Base-by-base conservation (phyloP, 92 coral and sea anemone species). In the Epizoanthus ramosus region DNA sequence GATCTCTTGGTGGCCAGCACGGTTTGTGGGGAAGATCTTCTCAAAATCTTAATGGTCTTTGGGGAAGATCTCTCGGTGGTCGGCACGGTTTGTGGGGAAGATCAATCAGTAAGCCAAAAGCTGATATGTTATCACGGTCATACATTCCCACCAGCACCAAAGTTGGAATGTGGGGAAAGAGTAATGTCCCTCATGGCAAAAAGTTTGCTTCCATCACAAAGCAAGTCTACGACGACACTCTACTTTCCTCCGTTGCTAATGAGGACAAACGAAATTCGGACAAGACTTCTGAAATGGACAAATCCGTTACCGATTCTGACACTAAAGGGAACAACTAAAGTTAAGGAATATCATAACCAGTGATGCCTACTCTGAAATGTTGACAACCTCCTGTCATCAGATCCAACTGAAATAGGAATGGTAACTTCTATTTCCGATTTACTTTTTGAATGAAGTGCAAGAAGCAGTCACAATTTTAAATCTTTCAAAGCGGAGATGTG, bases 21-120 rank as follows among this genome's bases (percentile, higher is more conserved):
- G 75, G 75, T n/a, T 47, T 71, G 18, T 71, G 75, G 75, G 75
- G 75, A 21, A 28, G 75, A 8, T 69, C 74, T 35, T 10, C 28
- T 8, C 14, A 69, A 21, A 21, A 69, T 43, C 56, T 3, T 8
- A 19, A 3, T 18, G 73, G 73, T 33, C 5, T 68, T 15, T 68
- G 52, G 73, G 52, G 73, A 21, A 39, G 73, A 19, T 68, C 73
- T 13, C 8, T 68, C 39, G 31, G 54, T 47, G 54, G 54, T 47
- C 15, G 54, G 6, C 54, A 47, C 7, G 54, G 54, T 47, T 69
- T 69, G 24, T n/a, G 74, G 74, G 74, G 74, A 16, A 19, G 74
- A 6, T 69, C 47, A 17, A 18, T 39, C 54, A 39, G 35, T 18
- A 22, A 33, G 41, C 24, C 73, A 15, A 41, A 10, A n/a, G 15